Evolutionary conservation across 2,888 invertebrate genomes (phyloP), one percentile per base, ranked within the genome.

Genomic region (Podabrus alpinus): DNA sequence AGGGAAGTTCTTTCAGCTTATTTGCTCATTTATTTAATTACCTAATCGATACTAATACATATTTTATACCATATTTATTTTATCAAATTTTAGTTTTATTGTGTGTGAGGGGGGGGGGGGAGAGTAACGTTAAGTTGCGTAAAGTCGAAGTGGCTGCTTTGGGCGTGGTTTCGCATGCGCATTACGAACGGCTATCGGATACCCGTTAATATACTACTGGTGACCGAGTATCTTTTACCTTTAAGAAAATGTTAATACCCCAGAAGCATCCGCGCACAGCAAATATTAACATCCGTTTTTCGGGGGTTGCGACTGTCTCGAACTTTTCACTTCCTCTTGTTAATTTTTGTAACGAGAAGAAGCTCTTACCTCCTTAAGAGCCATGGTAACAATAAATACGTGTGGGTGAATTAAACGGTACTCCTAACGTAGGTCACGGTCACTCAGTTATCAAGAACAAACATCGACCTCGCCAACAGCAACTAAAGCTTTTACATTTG

Each of bases 401-500:
- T 13, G 68, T 68, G 61, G 75, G 66, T 68, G 69, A 68, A 21
- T 29, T 19, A 66, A 72, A 75, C 75, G 75, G 72, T 71, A 75
- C 72, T 72, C 29, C 29, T 59, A 68, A 68, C 68, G 72, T 68
- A 64, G 75, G 67, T 72, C 72, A 75, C 60, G 75, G 68, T 64
- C 69, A 45, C 59, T 72, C 25, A 69, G 68, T 72, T 72, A 75
- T 75, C 72, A 75, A 75, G 75, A 75, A 68, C 75, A 75, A 75
- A 59, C 75, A 17, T 75, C 75, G 75, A 72, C 70, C 75, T 75
- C 72, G 68, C 66, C 72, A 72, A 68, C 61, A 72, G 59, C 67
- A 64, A 64, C 45, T 45, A 9, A 45, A 45, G 45, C 45, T 45
- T 45, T 45, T 45, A 45, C 7, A 45, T 45, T 45, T 45, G n/a